Evolutionary conservation across 2,113 vertebrate species (phyloP).

Genomic region (Typhlomys cinereus): DNA sequence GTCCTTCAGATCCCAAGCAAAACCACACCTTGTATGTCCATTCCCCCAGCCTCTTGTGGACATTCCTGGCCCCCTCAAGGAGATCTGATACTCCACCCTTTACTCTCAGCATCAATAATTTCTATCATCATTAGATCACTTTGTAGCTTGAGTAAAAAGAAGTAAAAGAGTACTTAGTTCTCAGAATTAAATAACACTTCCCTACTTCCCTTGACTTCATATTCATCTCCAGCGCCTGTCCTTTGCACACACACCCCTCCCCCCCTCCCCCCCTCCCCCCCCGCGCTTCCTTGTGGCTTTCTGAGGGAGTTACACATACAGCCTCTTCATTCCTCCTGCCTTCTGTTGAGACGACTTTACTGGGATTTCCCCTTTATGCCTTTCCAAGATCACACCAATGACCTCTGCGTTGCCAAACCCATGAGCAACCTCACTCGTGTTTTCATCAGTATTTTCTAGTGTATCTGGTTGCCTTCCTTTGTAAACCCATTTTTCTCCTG

Average conservation of each 20-base stretch:
- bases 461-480: not conserved
- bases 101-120: constrained; percentile 17
- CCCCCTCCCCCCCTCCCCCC: not conserved
- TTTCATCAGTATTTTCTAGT: not conserved
- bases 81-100: not conserved
- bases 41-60: not conserved
- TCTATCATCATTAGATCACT: constrained; percentile 1
- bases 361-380: not conserved
- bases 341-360: not conserved
- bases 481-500: not conserved
- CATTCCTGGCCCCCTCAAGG: not conserved
- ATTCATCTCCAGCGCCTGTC: not conserved
- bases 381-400: not conserved
- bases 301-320: not conserved
- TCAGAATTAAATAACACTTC: too few relatives aligned
- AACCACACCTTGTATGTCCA: not conserved
- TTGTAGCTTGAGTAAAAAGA: not conserved
- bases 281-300: not conserved
- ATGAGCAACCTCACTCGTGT: not conserved
- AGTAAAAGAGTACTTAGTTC: not conserved
- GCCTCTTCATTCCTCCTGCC: not conserved
- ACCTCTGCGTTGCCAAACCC: not conserved
- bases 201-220: not conserved
- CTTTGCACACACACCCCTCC: not conserved
- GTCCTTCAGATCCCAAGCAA: not conserved